Evolutionary conservation across 92 coral and sea anemone species (phyloP), one percentile per base, ranked within the genome.

Genomic region (Epizoanthus illoricatus): DNA sequence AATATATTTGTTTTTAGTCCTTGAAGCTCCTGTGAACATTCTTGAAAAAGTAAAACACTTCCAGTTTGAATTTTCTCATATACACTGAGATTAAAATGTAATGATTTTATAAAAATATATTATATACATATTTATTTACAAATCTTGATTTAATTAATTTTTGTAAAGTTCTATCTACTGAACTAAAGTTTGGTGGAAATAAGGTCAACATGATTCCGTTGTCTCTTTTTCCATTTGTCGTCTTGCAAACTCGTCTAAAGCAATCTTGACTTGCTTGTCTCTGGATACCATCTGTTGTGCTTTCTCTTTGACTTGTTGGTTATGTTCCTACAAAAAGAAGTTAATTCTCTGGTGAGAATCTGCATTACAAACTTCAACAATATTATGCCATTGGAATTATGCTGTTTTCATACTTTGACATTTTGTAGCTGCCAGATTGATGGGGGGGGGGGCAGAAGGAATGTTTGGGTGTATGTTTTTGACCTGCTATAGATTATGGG

Each of bases 241-340:
- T 54, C 76, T 75, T 62, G 90, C 94, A 81, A 88, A 92, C 67
- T 93, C 90, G 84, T 91, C 94, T 56, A 88, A 68, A 58, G 97
- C 97, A 59, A 85, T 62, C 84, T 84, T 87, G 72, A 20, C 71
- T 68, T 62, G 81, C 62, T 69, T 85, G 84, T 87, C 91, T 81
- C 67, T 81, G 64, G 81, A 42, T 39, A 62, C 81, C 94, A 89
- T 91, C 80, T 63, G 93, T 58, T 87, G 98, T 42, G 99, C 97
- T 80, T 97, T 97, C 49, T 94, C 97, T 66, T 62, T 83, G 7
- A 88, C 60, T 45, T 94, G 94, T 57, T 90, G 88, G 28, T 90
- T 78, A 67, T 88, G 89, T 81, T 97, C 97, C 98, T 97, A 68
- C n/a, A 84, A 78, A 69, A 10, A 41, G 5, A 75, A 81, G 67